A percentile compares a stretch with the other conserved stretches of the same genome.
Evolutionary conservation across 2,888 invertebrate genomes (phyloP).

Genomic region (Adineta ricciae): DNA sequence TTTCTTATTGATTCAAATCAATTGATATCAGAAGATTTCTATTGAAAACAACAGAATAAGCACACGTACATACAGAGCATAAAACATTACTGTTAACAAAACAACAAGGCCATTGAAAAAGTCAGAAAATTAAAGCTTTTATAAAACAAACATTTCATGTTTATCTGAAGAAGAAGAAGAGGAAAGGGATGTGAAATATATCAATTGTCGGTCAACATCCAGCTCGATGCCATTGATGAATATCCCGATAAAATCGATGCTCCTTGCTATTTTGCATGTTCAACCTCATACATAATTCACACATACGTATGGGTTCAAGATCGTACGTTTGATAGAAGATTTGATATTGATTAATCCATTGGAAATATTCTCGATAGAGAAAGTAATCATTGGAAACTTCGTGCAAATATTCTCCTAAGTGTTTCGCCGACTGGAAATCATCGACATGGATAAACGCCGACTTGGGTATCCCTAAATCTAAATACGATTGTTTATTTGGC

Average conservation of each 20-base stretch:
- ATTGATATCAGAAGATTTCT: too few relatives aligned
- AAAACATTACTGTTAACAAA: not conserved
- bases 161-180: not conserved
- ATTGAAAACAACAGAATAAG: too few relatives aligned
- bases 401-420: conserved; percentile 17
- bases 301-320: conserved; percentile 30
- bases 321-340: not conserved
- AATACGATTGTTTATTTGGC: conserved; percentile 23
- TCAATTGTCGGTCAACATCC: not conserved
- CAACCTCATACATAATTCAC: conserved; percentile 28
- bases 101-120: not conserved
- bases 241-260: not conserved
- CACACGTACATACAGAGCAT: too few relatives aligned
- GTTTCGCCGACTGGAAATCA: conserved; percentile 19
- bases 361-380: conserved; percentile 24
- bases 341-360: conserved; percentile 25
- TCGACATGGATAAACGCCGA: conserved; percentile 30
- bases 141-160: not conserved
- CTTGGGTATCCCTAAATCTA: conserved; percentile 7
- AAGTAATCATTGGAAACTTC: conserved; percentile 7
- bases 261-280: not conserved
- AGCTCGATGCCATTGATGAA: not conserved
- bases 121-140: not conserved
- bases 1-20: too few relatives aligned
- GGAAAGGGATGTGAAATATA: not conserved